Base-by-base conservation (phyloP, 64 coral and sea anemone species). In the Montipora capricornis region DNA sequence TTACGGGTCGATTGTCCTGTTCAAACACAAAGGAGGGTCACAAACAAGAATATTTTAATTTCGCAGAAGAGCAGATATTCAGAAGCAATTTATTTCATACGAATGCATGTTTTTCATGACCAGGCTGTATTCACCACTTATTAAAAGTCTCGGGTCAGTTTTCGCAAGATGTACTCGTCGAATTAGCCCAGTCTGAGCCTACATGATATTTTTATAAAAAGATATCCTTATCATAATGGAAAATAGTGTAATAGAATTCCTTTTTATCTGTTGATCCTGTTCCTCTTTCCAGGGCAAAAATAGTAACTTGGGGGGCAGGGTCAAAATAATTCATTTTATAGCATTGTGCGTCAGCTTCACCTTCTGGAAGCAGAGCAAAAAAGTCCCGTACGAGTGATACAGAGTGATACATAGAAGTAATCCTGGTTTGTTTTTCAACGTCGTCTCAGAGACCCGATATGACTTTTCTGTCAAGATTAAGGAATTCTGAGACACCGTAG, bases 1-100 rank as follows among this genome's bases (percentile, higher is more conserved):
- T 8, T 17, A 87, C 47, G 14, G 49, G 67, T 87, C 68, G 67
- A 87, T 87, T 69, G 68, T 87, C 84, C 84, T 87, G 84, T 87
- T 71, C 52, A 73, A 6, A 49, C 6, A 50, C 10, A 48, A 22
- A 22, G 22, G 22, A 22, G 22, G 22, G 22, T 22, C 22, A 22
- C 22, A 22, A 22, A 22, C 22, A 22, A 22, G 22, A 22, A 22
- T 22, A 22, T 22, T 22, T 22, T 22, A 22, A 22, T 22, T 22
- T 22, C 22, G 22, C 22, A 22, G 22, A 22, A 22, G 22, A 22
- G 22, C 22, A 22, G 22, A 22, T 22, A 22, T 22, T 22, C 22
- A 22, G 22, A 22, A 22, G 22, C 22, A 22, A 22, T 22, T 22
- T 22, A 22, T 22, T 22, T 22, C 22, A 22, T 22, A 22, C 22